Evolutionary conservation across 2,888 invertebrate species (phyloP), one percentile per base, ranked within the genome.

Genomic region (Prosapia bicincta): DNA sequence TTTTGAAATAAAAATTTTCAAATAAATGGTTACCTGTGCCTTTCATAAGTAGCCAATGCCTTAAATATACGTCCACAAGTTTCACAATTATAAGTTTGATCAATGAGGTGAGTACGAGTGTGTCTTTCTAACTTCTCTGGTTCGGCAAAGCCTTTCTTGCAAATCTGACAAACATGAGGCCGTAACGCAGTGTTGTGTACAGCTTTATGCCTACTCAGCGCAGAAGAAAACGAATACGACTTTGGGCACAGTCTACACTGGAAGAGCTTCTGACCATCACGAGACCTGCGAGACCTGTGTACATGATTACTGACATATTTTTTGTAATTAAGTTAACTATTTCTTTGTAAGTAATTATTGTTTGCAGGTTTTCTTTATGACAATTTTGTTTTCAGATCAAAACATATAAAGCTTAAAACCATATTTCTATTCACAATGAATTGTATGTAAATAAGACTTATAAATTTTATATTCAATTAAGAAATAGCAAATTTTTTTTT

Each of bases 141-240:
- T 75, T 80, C 79, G 0, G 80, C 79, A 74, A 80, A 80, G 9
- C 80, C 80, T 72, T 80, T 80, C 69, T 80, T 79, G 73, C 80
- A 80, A 9, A 80, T 78, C 77, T 79, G 74, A 73, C 80, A 80
- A 28, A 80, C 77, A 72, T 80, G 79, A 10, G 80, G 79, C 10
- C 80, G 75, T 15, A 80, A 79, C 24, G 78, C 77, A 3, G 79
- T 79, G 72, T 80, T 80, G 78, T 80, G 80, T 20, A 80, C 80
- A 65, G 80, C 80, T 76, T 80, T 80, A 78, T 80, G 80, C 1
- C 80, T 76, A 25, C 79, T 80, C 20, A 80, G 78, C n/a, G 80
- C 80, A 13, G 80, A 80, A 10, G 80, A 80, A 70, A 80, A 80
- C 23, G 80, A 80, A 67, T 80, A 80, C 15, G 79, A 78, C 74